phyloP scores from a whole-genome alignment of 1,140 invertebrate species.

The Himalopsyche phryganea region DNA sequence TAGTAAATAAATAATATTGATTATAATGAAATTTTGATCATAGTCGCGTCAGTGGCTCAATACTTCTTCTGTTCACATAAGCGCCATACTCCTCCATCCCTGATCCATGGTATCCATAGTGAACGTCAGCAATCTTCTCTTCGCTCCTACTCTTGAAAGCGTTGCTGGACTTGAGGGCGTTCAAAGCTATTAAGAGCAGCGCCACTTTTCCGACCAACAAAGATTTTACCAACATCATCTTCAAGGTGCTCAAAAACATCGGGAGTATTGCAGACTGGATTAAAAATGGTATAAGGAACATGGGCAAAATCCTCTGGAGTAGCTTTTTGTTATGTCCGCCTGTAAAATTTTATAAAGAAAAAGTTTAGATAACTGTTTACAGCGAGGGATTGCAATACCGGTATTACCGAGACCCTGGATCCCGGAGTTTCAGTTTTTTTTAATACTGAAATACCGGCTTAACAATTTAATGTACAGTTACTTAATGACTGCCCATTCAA shows the following conservation, averaged over 20 bases:
- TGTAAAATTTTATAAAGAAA: neutral
- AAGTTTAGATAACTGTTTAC: too few species aligned
- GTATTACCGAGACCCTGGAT: too few species aligned
- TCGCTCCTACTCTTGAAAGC: conserved; percentile 43
- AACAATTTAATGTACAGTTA: too few species aligned
- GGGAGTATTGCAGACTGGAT: conserved; percentile 61
- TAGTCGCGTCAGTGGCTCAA: neutral
- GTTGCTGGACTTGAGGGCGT: conserved; percentile 56
- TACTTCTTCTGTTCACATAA: conserved; percentile 43
- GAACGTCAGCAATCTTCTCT: conserved; percentile 40
- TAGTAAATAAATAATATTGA: neutral
- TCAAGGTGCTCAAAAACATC: conserved; percentile 58
- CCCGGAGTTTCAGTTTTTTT: too few species aligned
- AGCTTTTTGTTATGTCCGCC: conserved; percentile 55
- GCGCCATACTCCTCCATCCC: conserved; percentile 55
- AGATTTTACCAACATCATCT: conserved; percentile 62
- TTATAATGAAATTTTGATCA: neutral
- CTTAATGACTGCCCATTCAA: too few species aligned
- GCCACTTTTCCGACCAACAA: conserved; percentile 63
- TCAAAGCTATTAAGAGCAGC: conserved; percentile 56
- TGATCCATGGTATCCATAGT: conserved; percentile 53
- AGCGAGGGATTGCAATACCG: too few species aligned
- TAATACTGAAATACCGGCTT: too few species aligned
- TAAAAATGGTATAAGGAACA: conserved; percentile 62
- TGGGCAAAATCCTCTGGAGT: conserved; percentile 55